Evolutionary conservation across 1,140 invertebrate genomes (phyloP).

Genomic region (Drosophila ohnishii): DNA sequence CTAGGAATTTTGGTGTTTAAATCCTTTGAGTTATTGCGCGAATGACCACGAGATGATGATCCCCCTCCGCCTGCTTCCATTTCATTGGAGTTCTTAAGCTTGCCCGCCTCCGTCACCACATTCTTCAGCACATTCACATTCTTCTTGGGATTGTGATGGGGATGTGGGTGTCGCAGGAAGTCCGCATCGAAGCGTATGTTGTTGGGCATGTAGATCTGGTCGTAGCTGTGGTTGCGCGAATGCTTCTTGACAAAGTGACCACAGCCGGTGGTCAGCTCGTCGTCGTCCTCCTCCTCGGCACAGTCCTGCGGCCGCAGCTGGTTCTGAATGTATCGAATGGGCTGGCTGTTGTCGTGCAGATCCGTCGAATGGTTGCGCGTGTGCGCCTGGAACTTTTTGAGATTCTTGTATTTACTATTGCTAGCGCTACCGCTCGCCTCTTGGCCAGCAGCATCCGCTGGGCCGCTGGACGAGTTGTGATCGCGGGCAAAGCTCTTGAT

Average conservation of each 20-base stretch:
- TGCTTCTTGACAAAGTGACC: constrained; percentile 82
- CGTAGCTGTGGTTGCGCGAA: constrained; percentile 82
- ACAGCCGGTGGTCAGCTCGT: constrained; percentile 75
- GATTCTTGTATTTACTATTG: constrained; percentile 74
- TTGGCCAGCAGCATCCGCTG: constrained; percentile 34
- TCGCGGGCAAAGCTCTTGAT: constrained; percentile 80
- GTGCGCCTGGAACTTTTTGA: constrained; percentile 80
- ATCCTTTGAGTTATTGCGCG: constrained; percentile 85
- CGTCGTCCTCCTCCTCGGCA: constrained; percentile 76
- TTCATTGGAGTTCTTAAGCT: constrained; percentile 80
- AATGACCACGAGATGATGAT: constrained; percentile 77
- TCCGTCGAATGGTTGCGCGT: constrained; percentile 83
- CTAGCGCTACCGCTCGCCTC: constrained; percentile 25
- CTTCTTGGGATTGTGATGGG: constrained; percentile 72
- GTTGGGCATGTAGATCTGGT: constrained; percentile 83
- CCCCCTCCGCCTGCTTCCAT: constrained; percentile 44
- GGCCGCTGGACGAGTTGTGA: constrained; percentile 59
- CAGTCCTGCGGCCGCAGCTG: constrained; percentile 71
- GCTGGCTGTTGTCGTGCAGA: constrained; percentile 70
- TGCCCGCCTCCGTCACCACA: constrained; percentile 54
- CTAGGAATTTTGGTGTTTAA: constrained; percentile 76
- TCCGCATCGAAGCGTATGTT: constrained; percentile 82
- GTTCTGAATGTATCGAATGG: constrained; percentile 81
- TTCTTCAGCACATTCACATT: constrained; percentile 80
- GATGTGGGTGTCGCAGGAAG: constrained; percentile 70